phyloP scores from a whole-genome alignment of 2,113 vertebrate species.

The Lophura nycthemera region DNA sequence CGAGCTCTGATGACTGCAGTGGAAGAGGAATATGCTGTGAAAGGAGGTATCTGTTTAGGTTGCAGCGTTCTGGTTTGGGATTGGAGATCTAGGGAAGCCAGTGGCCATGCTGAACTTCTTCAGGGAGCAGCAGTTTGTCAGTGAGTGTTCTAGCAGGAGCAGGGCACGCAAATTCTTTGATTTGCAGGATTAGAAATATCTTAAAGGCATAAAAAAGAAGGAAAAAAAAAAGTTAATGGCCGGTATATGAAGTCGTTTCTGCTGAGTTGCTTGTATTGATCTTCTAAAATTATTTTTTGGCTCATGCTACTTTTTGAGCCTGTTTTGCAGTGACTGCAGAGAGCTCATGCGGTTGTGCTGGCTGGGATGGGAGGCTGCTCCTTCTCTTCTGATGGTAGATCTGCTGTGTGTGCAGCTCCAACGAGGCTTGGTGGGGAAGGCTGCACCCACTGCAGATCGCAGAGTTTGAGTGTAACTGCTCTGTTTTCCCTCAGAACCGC shows the following conservation, averaged over 20 bases:
- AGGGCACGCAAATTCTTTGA: not conserved
- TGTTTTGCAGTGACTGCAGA: not conserved
- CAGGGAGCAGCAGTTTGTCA: not conserved
- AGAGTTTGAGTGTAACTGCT: not conserved
- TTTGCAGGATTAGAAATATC: not conserved
- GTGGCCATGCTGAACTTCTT: fast-evolving
- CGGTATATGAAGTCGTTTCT: not conserved
- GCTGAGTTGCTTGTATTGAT: not conserved
- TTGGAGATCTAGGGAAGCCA: not conserved
- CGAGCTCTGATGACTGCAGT: not conserved
- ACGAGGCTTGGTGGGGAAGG: not conserved
- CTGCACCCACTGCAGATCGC: fast-evolving
- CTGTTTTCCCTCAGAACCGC: not conserved
- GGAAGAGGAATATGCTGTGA: not conserved
- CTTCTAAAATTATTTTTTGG: not conserved
- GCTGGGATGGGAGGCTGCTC: not conserved
- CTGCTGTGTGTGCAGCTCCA: not conserved
- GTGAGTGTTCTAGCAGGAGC: not conserved
- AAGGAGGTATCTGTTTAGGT: not conserved
- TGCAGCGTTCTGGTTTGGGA: fast-evolving
- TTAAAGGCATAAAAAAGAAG: not conserved
- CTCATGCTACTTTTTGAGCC: not conserved
- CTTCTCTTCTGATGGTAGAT: not conserved
- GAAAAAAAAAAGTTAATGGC: not conserved
- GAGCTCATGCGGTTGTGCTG: not conserved